Conservation (phyloP, 2,113 vertebrate species). For the Cyprinus carpio region DNA sequence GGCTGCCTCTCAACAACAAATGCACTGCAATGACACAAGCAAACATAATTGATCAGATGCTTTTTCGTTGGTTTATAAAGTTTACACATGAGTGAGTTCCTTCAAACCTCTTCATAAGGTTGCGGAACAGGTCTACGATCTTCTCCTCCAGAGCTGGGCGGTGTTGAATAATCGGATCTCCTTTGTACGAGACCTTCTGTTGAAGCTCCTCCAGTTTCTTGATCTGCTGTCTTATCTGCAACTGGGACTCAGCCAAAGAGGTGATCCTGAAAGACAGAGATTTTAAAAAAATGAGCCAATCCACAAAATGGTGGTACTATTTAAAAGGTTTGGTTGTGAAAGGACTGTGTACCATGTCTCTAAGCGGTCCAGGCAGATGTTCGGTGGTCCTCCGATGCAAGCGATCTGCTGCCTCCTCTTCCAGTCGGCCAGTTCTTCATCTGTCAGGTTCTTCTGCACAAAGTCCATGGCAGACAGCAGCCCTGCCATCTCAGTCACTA, state of each 20-base stretch:
- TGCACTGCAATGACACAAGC: constrained; percentile 74
- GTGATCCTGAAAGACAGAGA: constrained; percentile 83
- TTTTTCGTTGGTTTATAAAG: neutral
- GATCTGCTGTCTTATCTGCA: constrained; percentile 98
- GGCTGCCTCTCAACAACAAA: constrained; percentile 97
- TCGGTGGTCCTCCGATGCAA: too few relatives aligned
- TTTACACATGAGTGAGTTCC: neutral
- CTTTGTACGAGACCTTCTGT: constrained; percentile 98
- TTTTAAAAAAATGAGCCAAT: neutral
- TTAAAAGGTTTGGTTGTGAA: neutral
- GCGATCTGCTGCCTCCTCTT: too few relatives aligned
- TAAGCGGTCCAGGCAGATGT: constrained; percentile 69
- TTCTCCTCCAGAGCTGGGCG: constrained; percentile 95
- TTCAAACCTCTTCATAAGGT: constrained; percentile 93
- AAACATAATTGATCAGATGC: neutral
- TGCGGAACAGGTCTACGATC: constrained; percentile 94
- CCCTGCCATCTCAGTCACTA: constrained; percentile 95
- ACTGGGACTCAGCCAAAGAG: constrained; percentile 93
- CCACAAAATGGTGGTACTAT: neutral
- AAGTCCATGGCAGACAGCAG: constrained; percentile 96
- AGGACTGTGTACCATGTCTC: constrained; percentile 87
- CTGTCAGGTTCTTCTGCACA: constrained; percentile 95
- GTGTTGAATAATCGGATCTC: constrained; percentile 96
- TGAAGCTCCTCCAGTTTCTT: constrained; percentile 97
- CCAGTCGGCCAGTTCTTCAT: constrained; percentile 54